Evolutionary conservation across 2,888 invertebrate genomes (phyloP), one percentile per base, ranked within the genome.

Genomic region (Lathronympha strigana): DNA sequence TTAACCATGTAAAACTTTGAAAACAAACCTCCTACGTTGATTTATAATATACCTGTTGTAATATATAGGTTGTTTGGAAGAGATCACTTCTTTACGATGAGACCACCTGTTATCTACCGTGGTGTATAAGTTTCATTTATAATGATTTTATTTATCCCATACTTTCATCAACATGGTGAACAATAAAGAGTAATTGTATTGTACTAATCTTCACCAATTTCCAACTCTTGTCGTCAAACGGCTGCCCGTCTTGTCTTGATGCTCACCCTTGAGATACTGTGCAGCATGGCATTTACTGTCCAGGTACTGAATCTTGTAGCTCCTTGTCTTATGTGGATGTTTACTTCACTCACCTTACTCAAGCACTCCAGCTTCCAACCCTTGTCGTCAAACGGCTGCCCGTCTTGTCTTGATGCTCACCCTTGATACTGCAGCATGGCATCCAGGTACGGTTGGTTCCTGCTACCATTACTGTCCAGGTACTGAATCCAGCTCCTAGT

Each of bases 381-480:
- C 1, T 82, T 90, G 0, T 95, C 94, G 75, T 98, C 95, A 69
- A 96, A 96, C 0, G 93, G 83, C 68, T 87, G 77, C 51, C 96
- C 96, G 97, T 98, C 85, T 99, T 99, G 81, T 99, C 98, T 73
- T 94, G 73, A 76, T 96, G 96, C 82, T 99, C 99, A 49, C 95
- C 96, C 63, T 93, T 90, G 49, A 99, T 47, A 47, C 47, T 47
- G 47, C 47, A 47, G 47, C 9, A 47, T n/a, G 6, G 47, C 47
- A 8, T 47, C 23, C 1, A 47, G 23, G 5, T 23, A 47, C 47
- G 90, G 88, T 47, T 93, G 90, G 89, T 99, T 98, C 43, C 93
- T 91, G 0, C 95, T 95, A 25, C 97, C 97, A 97, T 99, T 97
- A 69, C 98, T 98, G 87, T 99, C 99, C 76, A 96, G 97, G 86